Conservation (phyloP, 1,140 invertebrate genomes). For the Drosophila novamexicana region DNA sequence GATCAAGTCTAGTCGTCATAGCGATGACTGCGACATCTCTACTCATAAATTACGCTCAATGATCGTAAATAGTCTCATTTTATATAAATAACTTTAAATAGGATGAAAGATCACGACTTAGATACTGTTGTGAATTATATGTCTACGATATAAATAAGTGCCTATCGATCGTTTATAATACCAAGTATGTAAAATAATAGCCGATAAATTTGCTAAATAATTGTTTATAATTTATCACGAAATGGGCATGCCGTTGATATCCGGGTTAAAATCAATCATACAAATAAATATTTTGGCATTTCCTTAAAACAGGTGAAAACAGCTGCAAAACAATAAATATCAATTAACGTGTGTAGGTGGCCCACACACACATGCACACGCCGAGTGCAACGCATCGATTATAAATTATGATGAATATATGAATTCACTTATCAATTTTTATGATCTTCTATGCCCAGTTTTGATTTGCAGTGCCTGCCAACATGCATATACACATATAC, state of each 20-base stretch:
- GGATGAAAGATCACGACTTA: conserved; percentile 19
- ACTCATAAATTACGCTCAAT: not conserved
- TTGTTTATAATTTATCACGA: conserved; percentile 7
- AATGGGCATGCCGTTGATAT: conserved; percentile 12
- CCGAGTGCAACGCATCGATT: conserved; percentile 13
- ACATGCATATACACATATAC: not conserved
- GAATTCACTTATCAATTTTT: conserved; percentile 36
- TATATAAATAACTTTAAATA: conserved; percentile 11
- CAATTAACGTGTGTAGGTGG: conserved; percentile 18
- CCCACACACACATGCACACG: conserved; percentile 22
- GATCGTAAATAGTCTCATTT: conserved; percentile 23
- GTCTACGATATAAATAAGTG: not conserved
- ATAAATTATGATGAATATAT: conserved; percentile 39
- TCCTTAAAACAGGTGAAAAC: conserved; percentile 11
- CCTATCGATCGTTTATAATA: conserved; percentile 11
- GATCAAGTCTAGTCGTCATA: not conserved
- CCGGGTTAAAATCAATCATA: conserved; percentile 15
- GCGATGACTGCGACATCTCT: too few relatives aligned
- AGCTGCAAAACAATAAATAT: conserved; percentile 22
- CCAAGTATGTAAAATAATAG: conserved; percentile 3
- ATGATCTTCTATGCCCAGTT: conserved; percentile 29
- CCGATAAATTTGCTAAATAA: not conserved
- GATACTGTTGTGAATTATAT: not conserved
- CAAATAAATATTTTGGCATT: conserved; percentile 3
- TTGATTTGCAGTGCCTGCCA: conserved; percentile 21